These are phyloP conservation scores for Premnoplex brunnescens DNA, from an alignment of 2,797 vertebrate species.

Conservation along the genomic window DNA sequence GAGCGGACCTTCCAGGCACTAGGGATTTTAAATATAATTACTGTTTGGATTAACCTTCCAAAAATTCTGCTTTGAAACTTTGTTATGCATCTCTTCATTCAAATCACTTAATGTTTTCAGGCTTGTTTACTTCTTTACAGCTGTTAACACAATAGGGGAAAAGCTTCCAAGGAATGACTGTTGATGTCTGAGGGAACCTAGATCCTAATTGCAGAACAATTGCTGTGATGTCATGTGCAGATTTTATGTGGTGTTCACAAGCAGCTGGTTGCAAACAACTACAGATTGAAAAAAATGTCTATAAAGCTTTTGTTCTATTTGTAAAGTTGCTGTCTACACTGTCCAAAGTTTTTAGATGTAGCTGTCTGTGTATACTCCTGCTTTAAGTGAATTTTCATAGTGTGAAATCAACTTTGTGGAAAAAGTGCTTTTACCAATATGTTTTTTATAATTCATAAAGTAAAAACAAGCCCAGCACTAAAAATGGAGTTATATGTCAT, in stretches of 20 bases:
- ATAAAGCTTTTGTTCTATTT: not conserved
- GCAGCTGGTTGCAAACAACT: not conserved
- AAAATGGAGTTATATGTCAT: not conserved
- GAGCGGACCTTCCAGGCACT: not conserved
- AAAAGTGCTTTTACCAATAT: not conserved
- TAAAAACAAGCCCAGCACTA: not conserved
- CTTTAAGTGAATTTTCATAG: not conserved
- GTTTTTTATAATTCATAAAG: not conserved
- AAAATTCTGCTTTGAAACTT: constrained; percentile 14
- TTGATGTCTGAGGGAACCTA: constrained; percentile 18
- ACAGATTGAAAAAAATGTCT: not conserved
- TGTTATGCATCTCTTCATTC: constrained; percentile 8
- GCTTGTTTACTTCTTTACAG: constrained; percentile 32
- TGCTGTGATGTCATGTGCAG: constrained; percentile 12
- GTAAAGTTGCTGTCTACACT: not conserved
- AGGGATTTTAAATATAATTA: not conserved
- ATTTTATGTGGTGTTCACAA: constrained; percentile 16
- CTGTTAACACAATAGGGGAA: constrained; percentile 49
- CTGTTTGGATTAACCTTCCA: not conserved
- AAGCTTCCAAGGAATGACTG: constrained; percentile 34
- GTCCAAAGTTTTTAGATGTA: not conserved
- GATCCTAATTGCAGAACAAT: constrained; percentile 44
- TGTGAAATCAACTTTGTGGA: not conserved
- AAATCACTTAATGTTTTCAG: constrained; percentile 23
- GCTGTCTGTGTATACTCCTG: not conserved